Conservation (phyloP, 2,113 vertebrate genomes). For the Fulmarus glacialis region DNA sequence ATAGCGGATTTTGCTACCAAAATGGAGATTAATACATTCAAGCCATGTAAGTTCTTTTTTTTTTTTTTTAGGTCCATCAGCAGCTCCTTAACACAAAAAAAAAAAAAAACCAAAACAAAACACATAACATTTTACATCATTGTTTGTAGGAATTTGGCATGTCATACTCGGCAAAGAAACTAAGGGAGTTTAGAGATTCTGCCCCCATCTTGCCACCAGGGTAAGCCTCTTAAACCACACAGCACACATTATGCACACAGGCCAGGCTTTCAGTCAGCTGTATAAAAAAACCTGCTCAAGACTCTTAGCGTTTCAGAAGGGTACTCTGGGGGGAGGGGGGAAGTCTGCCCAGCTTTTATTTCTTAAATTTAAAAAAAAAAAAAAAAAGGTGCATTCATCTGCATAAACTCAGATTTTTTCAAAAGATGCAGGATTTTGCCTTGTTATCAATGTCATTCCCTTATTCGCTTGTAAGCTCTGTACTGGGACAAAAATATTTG, state of each 20-base stretch:
- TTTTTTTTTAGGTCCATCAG: background rate
- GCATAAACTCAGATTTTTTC: background rate
- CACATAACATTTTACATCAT: background rate
- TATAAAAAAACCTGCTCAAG: background rate
- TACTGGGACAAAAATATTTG: background rate
- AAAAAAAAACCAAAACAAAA: too few species aligned
- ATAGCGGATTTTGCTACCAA: background rate
- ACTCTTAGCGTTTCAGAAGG: background rate
- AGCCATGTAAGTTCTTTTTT: background rate
- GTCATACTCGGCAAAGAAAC: background rate
- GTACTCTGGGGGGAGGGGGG: rapidly evolving
- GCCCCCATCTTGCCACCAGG: background rate
- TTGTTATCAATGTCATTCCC: background rate
- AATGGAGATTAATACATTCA: background rate
- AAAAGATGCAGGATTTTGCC: background rate
- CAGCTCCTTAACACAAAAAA: background rate
- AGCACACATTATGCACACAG: too few species aligned
- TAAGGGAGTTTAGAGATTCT: slow-evolving; percentile 13
- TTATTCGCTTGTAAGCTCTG: background rate
- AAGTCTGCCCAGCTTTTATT: background rate
- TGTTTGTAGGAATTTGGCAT: background rate
- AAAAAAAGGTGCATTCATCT: background rate
- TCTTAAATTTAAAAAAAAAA: background rate
- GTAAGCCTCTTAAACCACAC: background rate
- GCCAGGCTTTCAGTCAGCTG: background rate